Evolutionary conservation across 2,113 vertebrate genomes (phyloP), one percentile per base, ranked within the genome.

Genomic region (Enhydra lutris): DNA sequence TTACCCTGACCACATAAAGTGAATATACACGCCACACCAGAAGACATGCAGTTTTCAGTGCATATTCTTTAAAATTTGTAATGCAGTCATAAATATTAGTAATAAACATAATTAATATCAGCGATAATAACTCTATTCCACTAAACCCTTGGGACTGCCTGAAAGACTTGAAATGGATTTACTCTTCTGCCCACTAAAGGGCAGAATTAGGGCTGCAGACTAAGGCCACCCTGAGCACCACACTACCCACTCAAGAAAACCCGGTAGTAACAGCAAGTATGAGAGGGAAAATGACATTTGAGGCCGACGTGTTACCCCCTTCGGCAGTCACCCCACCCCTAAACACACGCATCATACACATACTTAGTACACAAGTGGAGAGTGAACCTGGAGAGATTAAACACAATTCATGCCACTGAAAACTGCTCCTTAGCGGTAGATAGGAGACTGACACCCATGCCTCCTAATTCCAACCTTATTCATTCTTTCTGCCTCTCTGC

Each of bases 31-130:
- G 82, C 29, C 61, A 74, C 1, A 42, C 15, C 89, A 34, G 88
- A 95, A n/a, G 18, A 52, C 15, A 52, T 29, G 39, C 20, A 81
- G 55, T 73, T 96, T 96, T 94, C 39, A 94, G 23, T 50, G 52
- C 21, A 31, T 55, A 11, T 42, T 92, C 73, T 88, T n/a, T 39
- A 59, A 95, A 84, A 65, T 91, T 84, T 90, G 34, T 85, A 47
- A 78, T 2, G 13, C 85, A 47, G 92, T 23, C 36, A 84, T 18
- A 93, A 18, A 29, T 7, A 92, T 67, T 76, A 95, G 34, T 87
- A 94, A 74, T 85, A 94, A 86, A 76, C 86, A 65, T 42, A 97
- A 96, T 87, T 92, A 95, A 95, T 73, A 74, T 63, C 81, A 95
- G 57, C n/a, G 80, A 71, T 65, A 89, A 76, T 87, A 91, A 95